A percentile compares a stretch with the other conserved stretches of the same genome.
These are phyloP conservation scores for Mycteria americana DNA, from an alignment of 2,797 vertebrate genomes.

Conservation along the genomic window DNA sequence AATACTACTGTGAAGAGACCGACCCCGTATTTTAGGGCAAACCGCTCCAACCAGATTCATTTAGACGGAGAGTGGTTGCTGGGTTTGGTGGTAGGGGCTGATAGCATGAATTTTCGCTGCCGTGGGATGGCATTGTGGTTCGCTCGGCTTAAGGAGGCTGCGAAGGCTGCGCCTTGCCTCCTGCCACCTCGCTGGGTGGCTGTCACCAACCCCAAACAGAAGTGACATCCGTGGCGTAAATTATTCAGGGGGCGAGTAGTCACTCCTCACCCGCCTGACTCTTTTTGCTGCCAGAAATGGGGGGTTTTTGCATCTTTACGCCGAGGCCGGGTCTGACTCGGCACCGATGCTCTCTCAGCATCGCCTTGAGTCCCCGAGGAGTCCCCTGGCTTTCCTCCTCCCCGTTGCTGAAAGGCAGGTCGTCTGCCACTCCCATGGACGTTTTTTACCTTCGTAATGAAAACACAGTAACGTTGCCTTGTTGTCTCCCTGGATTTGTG, in stretches of 20 bases:
- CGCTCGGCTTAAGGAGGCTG: neutral
- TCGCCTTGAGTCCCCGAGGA: neutral
- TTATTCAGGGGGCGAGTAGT: neutral
- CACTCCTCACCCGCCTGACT: fast-evolving
- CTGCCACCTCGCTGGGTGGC: neutral
- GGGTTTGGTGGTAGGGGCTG: neutral
- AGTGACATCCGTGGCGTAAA: neutral
- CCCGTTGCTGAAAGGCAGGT: neutral
- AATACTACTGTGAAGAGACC: neutral
- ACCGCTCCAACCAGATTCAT: fast-evolving
- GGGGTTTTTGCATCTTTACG: neutral
- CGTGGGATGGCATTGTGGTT: fast-evolving
- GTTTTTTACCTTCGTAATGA: constrained; percentile 33
- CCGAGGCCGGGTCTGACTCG: neutral
- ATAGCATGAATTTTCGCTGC: neutral
- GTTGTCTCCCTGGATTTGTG: constrained; percentile 30
- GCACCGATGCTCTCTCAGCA: neutral
- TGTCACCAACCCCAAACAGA: neutral
- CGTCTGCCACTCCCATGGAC: neutral
- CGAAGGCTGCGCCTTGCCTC: too few relatives aligned
- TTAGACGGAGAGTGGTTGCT: neutral
- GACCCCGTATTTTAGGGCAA: neutral
- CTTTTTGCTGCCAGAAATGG: neutral
- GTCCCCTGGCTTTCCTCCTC: neutral
- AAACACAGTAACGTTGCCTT: constrained; percentile 9